A percentile compares a stretch with the other conserved stretches of the same genome.
phyloP scores from a whole-genome alignment of 2,797 vertebrate species.

The Dicrostonyx torquatus region DNA sequence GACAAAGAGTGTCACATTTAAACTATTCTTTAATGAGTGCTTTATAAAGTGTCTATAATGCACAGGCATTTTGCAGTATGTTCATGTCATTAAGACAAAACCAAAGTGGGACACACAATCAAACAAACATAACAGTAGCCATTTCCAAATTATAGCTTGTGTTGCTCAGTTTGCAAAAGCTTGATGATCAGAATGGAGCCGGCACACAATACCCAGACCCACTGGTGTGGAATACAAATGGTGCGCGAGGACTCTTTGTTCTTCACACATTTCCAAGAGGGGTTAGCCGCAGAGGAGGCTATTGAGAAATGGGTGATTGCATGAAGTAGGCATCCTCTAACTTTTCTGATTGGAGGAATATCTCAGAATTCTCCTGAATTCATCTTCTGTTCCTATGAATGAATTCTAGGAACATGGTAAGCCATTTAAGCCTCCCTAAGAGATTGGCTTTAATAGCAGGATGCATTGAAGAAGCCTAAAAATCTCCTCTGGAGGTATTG shows the following conservation, averaged over 20 bases:
- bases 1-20: not conserved
- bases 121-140: constrained; percentile 51
- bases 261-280: not conserved
- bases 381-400: not conserved
- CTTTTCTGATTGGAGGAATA: not conserved
- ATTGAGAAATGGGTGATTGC: not conserved
- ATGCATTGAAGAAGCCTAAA: not conserved
- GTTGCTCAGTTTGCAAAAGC: constrained; percentile 59
- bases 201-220: not conserved
- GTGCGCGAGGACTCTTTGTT: not conserved
- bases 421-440: not conserved
- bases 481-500: not conserved
- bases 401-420: not conserved
- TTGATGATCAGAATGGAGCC: constrained; percentile 50
- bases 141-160: constrained; percentile 71
- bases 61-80: not conserved
- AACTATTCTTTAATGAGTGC: constrained; percentile 13
- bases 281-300: not conserved
- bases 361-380: not conserved
- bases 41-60: constrained; percentile 27
- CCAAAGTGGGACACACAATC: constrained; percentile 44
- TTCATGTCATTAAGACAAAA: not conserved
- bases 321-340: not conserved
- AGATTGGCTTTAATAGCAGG: not conserved
- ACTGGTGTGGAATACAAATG: constrained; percentile 59